Evolutionary conservation across 2,113 vertebrate species (phyloP).

Genomic region (Recurvirostra avosetta): DNA sequence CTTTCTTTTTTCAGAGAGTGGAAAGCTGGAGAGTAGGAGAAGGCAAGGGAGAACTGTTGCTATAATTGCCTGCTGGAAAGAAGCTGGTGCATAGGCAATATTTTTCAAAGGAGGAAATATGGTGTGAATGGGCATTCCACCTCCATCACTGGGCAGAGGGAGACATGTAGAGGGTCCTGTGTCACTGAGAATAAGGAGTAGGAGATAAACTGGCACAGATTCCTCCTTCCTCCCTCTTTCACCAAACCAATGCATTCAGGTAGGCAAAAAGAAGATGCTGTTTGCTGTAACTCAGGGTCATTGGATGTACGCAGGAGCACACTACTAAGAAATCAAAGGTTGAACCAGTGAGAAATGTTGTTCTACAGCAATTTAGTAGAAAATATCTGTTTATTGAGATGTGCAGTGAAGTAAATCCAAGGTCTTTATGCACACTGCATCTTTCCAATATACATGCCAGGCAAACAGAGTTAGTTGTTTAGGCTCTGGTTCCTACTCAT

Average conservation of each 20-base stretch:
- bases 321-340: background rate
- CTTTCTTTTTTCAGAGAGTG: background rate
- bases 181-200: background rate
- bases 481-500: constrained; percentile 4
- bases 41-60: background rate
- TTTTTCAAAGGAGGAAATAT: background rate
- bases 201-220: background rate
- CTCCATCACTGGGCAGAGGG: background rate
- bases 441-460: background rate
- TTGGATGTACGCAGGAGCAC: background rate
- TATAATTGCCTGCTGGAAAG: background rate
- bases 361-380: background rate
- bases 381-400: background rate
- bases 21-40: background rate
- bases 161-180: background rate
- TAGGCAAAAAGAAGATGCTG: background rate
- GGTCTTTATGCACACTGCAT: background rate
- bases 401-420: background rate
- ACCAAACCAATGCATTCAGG: background rate
- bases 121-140: background rate
- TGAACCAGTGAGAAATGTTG: background rate
- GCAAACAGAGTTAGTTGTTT: constrained; percentile 44
- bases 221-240: background rate
- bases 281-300: background rate
- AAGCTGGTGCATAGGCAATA: background rate